Evolutionary conservation across 2,797 vertebrate genomes (phyloP), one percentile per base, ranked within the genome.

Genomic region (Galago senegalensis): DNA sequence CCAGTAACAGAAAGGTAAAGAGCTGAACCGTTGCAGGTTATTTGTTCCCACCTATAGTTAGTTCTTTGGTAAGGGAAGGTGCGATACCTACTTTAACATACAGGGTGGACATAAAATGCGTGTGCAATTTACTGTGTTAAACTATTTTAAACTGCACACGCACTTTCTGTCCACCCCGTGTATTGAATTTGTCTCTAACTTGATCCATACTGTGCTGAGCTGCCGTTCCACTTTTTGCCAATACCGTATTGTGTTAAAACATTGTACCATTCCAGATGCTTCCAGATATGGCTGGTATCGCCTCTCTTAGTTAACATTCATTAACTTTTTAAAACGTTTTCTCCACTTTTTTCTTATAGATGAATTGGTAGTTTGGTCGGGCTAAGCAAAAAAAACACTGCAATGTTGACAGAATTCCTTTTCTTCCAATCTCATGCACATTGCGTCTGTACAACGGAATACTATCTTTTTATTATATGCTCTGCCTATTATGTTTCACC

Each of bases 321-420:
- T 13, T 82, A 53, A 73, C 89, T 73, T 75, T 61, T 77, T 49
- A 5, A 25, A 20, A 69, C 5, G 10, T 56, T 86, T 84, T 89
- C 23, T 29, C 20, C 20, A 1, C 69, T 89, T 43, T 81, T 81
- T 86, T 82, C 69, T 81, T n/a, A 69, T 13, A 70, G 7, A 70
- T 63, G 49, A 92, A 56, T 82, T 49, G 91, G 37, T 43, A 89
- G 76, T 89, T 94, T 60, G 73, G 7, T 34, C 46, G 81, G 5
- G 2, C 37, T 70, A 58, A 73, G 25, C 70, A 27, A 63, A 16
- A 1, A 13, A 43, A 49, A 13, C 70, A 69, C 0, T n/a, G 60
- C 53, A 84, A 81, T 81, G n/a, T 60, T 91, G 14, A 83, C 56
- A 11, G 9, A 76, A 72, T 16, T 76, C 69, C 69, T 85, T 87